Conservation (phyloP, 2,113 vertebrate genomes). For the Centropus bengalensis region DNA sequence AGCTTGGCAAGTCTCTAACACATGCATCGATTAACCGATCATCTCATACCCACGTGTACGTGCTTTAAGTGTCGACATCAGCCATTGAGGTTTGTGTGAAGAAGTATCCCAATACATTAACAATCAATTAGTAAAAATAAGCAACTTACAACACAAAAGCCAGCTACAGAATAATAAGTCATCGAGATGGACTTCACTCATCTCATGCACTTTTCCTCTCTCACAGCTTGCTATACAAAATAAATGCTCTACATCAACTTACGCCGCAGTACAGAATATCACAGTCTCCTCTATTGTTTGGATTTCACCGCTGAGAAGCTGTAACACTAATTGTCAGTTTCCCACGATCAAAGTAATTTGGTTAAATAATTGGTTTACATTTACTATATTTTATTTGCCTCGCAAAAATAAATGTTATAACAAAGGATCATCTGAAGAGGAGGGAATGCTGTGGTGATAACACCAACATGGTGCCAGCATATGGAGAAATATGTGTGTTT, state of each 20-base stretch:
- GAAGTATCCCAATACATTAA: conserved; percentile 79
- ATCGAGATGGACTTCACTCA: not conserved
- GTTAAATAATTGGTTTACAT: conserved; percentile 74
- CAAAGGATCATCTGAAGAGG: conserved; percentile 59
- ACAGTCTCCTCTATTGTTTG: conserved; percentile 48
- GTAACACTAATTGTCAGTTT: conserved; percentile 70
- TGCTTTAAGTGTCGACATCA: conserved; percentile 61
- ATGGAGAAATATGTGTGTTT: conserved; percentile 45
- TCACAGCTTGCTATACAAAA: conserved; percentile 49
- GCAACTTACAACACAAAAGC: conserved; percentile 47
- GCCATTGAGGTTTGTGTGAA: conserved; percentile 69
- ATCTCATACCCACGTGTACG: conserved; percentile 44
- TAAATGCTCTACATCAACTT: conserved; percentile 32
- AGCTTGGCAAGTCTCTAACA: conserved; percentile 13
- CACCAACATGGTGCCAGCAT: conserved; percentile 62
- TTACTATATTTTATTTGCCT: conserved; percentile 69
- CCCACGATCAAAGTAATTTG: conserved; percentile 72
- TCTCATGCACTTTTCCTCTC: not conserved
- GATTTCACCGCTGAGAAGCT: conserved; percentile 66
- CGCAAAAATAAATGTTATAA: conserved; percentile 57
- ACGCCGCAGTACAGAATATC: conserved; percentile 16
- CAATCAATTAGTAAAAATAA: conserved; percentile 83
- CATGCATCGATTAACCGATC: conserved; percentile 75
- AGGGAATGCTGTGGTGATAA: conserved; percentile 52
- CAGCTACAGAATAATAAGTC: not conserved